Percentiles rank a stretch among this genome's conserved stretches.
Evolutionary conservation across 2,888 invertebrate species (phyloP).

Genomic region (Gymnocheta viridis): DNA sequence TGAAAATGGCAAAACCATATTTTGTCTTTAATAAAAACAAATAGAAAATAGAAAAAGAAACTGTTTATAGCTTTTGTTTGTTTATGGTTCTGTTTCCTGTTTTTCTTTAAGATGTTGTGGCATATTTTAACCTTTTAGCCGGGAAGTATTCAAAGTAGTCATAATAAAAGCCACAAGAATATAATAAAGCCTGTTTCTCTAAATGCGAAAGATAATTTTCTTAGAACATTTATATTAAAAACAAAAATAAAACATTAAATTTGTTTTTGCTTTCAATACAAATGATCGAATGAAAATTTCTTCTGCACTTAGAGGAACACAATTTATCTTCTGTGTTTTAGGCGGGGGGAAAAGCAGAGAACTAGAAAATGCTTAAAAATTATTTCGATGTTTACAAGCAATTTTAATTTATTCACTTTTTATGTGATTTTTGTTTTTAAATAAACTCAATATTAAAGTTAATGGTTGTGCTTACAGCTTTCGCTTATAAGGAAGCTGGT

Average conservation of each 20-base stretch:
- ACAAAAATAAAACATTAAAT: too few species aligned
- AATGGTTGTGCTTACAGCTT: neutral
- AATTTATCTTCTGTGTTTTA: neutral
- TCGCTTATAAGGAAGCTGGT: neutral
- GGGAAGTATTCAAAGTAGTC: neutral
- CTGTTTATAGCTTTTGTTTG: neutral
- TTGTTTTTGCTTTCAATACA: too few species aligned
- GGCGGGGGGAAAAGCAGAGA: neutral
- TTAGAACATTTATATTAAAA: too few species aligned
- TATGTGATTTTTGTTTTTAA: neutral
- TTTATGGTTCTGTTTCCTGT: neutral
- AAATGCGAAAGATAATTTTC: too few species aligned
- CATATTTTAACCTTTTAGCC: neutral
- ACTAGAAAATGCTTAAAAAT: neutral
- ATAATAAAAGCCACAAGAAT: neutral
- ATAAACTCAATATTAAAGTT: neutral
- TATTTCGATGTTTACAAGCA: neutral
- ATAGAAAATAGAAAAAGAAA: neutral
- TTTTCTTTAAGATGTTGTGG: neutral
- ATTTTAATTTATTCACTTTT: neutral
- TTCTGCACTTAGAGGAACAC: too few species aligned
- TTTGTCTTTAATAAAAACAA: neutral
- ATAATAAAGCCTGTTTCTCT: too few species aligned
- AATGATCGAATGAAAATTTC: too few species aligned
- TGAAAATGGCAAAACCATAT: neutral